Conservation (phyloP, 2,888 invertebrate species). For the Cephus sareptanus region DNA sequence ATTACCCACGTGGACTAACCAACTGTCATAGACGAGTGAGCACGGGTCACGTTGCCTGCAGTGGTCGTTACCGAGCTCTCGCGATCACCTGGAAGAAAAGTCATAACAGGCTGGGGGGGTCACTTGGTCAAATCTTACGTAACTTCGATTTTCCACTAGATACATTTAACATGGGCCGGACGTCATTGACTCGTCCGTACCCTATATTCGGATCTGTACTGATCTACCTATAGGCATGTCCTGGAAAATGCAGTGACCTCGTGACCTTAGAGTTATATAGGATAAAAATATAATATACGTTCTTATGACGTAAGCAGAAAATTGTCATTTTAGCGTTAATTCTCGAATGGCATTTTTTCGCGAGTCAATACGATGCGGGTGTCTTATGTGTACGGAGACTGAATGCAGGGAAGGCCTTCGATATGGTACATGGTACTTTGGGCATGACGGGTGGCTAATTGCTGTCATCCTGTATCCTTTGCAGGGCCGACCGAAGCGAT, state of each 20-base stretch:
- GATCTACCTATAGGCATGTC: background rate
- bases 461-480: background rate
- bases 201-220: background rate
- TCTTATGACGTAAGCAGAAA: background rate
- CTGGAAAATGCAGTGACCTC: background rate
- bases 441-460: background rate
- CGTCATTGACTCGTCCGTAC: background rate
- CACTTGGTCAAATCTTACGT: background rate
- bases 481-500: background rate
- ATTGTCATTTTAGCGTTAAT: background rate
- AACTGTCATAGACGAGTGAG: constrained; percentile 19
- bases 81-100: constrained; percentile 40
- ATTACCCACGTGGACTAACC: constrained; percentile 23
- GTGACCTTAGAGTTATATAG: background rate
- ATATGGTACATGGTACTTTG: background rate
- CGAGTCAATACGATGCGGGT: background rate
- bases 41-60: background rate
- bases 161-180: background rate
- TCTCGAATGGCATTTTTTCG: background rate
- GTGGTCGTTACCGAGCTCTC: constrained; percentile 8
- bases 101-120: background rate
- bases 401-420: background rate
- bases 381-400: background rate
- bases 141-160: background rate
- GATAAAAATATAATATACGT: background rate